These are phyloP conservation scores for Rhynchophorus ferrugineus DNA, from an alignment of 1,140 invertebrate genomes.

Conservation along the genomic window DNA sequence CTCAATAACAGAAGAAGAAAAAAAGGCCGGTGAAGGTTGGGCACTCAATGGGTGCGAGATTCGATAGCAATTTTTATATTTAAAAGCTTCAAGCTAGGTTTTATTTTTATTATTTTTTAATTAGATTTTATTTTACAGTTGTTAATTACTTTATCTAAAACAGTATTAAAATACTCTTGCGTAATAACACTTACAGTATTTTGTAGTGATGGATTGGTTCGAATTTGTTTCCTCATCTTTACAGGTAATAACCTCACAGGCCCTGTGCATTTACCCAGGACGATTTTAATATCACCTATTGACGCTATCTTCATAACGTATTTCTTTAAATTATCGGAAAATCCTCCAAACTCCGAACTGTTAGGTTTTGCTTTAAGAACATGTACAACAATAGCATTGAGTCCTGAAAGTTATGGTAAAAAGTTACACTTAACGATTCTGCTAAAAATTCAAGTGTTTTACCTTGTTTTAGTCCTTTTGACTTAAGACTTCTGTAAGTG, in stretches of 20 bases:
- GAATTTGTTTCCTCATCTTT: conserved; percentile 50
- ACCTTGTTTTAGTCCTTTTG: conserved; percentile 61
- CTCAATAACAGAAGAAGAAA: too few species aligned
- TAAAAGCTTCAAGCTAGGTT: too few species aligned
- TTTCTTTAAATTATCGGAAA: conserved; percentile 38
- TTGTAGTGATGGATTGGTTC: conserved; percentile 57
- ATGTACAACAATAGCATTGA: conserved; percentile 65
- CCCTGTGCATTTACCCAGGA: conserved; percentile 58
- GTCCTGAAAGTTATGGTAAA: conserved; percentile 19
- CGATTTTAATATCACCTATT: conserved; percentile 63
- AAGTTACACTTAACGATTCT: background rate
- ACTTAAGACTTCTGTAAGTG: conserved; percentile 65
- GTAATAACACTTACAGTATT: conserved; percentile 49
- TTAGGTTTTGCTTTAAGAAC: conserved; percentile 50
- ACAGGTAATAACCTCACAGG: conserved; percentile 50
- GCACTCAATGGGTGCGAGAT: too few species aligned
- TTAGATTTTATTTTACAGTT: too few species aligned
- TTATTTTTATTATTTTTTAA: too few species aligned
- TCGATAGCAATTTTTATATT: too few species aligned
- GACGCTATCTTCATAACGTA: conserved; percentile 63
- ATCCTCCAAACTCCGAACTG: conserved; percentile 41
- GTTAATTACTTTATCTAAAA: too few species aligned
- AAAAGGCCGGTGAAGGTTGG: too few species aligned
- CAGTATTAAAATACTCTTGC: too few species aligned
- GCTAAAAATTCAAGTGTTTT: background rate